Evolutionary conservation across 1,140 invertebrate species (phyloP), one percentile per base, ranked within the genome.

Genomic region (Metopolophium dirhodum): DNA sequence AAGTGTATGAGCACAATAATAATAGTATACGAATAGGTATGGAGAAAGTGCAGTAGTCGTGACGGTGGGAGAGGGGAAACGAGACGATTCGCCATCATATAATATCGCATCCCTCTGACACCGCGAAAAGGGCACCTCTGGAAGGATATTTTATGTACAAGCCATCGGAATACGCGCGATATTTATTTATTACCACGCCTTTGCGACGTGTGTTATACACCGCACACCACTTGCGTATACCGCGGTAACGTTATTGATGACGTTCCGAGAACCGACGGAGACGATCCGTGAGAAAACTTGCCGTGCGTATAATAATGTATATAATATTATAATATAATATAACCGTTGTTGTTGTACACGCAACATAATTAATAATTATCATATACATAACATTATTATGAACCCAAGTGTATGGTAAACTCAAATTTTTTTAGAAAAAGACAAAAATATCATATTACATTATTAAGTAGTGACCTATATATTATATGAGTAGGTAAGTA

Each of bases 171-270:
- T 35, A 77, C 30, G 30, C 6, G 20, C 85, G 45, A 87, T 87
- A 87, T 49, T 87, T 87, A 87, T 87, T 87, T n/a, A 87, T 87
- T 20, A 87, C 45, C 37, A 7, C 11, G 41, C 23, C 83, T 86
- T 86, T 41, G 83, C 22, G 41, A 41, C 83, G 83, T 86, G 37
- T 30, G 30, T 45, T 45, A 86, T 86, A 35, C 30, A 77, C n/a
- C 61, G 14, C 61, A 77, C 14, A 30, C 61, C 61, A 35, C 61
- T n/a, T 18, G n/a, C 30, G n/a, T 18, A 35, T 77, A 77, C 22
- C 51, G 51, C 61, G 30, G 61, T 45, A 86, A 86, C 22, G 83
- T 86, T 86, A 86, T 86, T 86, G 37, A 86, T 86, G 83, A 86
- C 41, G 83, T 23, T 45, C 83, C 22, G 83, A 45, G 37, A 86